Conservation (phyloP, 2,113 vertebrate species). For the Burhinus oedicnemus region DNA sequence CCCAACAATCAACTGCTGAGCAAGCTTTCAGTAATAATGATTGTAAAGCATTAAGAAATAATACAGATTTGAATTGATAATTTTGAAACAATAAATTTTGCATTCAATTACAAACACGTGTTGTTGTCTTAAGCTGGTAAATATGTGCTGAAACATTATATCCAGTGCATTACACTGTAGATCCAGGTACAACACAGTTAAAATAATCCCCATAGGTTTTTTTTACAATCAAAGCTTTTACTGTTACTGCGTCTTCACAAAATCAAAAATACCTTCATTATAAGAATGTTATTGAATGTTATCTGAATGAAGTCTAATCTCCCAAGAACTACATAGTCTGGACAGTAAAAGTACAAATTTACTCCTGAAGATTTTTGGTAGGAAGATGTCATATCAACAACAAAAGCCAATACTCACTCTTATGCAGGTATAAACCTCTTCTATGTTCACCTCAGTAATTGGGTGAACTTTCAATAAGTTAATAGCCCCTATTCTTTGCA, state of each 20-base stretch:
- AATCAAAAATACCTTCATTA: not conserved
- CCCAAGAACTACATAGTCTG: not conserved
- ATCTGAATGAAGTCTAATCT: not conserved
- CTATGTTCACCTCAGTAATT: not conserved
- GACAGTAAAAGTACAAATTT: not conserved
- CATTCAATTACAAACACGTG: not conserved
- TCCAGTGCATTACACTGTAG: not conserved
- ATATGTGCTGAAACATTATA: not conserved
- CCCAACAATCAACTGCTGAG: not conserved
- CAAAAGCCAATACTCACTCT: not conserved
- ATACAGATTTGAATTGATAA: not conserved
- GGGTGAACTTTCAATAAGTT: not conserved
- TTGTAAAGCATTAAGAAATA: not conserved
- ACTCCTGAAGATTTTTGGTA: not conserved
- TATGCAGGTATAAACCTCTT: not conserved
- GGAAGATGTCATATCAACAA: not conserved
- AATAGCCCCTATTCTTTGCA: not conserved
- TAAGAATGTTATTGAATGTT: not conserved
- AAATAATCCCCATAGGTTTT: not conserved
- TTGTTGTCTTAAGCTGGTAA: not conserved
- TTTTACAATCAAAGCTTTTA: not conserved
- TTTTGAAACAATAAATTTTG: not conserved
- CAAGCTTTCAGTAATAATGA: not conserved
- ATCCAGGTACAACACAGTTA: not conserved
- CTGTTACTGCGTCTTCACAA: not conserved